These are phyloP conservation scores for Echinops telfairi DNA, from an alignment of 2,113 vertebrate genomes.

Conservation along the genomic window DNA sequence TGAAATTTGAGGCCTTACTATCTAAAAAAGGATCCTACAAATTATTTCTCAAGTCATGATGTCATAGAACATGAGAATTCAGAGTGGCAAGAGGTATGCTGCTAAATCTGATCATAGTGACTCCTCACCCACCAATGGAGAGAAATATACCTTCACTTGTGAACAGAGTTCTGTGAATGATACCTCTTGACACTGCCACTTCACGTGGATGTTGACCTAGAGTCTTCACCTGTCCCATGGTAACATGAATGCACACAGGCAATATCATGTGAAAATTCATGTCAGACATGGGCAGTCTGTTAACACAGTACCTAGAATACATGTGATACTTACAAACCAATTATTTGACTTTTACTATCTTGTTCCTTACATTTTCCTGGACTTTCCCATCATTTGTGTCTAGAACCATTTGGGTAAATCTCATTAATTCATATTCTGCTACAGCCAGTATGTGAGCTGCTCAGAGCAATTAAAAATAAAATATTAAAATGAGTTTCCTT, in stretches of 20 bases:
- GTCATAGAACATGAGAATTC: background rate
- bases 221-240: background rate
- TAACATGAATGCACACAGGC: background rate
- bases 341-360: background rate
- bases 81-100: background rate
- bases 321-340: background rate
- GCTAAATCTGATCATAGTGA: background rate
- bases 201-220: background rate
- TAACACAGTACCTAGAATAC: background rate
- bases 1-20: background rate
- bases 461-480: conserved; percentile 3
- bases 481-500: background rate
- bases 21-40: background rate
- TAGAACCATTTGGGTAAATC: background rate
- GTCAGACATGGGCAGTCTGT: background rate
- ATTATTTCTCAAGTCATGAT: background rate
- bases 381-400: background rate
- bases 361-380: background rate
- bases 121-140: too few relatives aligned
- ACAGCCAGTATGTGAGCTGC: background rate
- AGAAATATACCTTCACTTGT: background rate
- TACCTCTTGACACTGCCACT: background rate
- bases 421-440: background rate
- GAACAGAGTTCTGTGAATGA: background rate
- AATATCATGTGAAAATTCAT: too few relatives aligned